A percentile compares a stretch with the other conserved stretches of the same genome.
Conservation (phyloP, 2,797 vertebrate species). For the Oceanodroma leucorhoa region DNA sequence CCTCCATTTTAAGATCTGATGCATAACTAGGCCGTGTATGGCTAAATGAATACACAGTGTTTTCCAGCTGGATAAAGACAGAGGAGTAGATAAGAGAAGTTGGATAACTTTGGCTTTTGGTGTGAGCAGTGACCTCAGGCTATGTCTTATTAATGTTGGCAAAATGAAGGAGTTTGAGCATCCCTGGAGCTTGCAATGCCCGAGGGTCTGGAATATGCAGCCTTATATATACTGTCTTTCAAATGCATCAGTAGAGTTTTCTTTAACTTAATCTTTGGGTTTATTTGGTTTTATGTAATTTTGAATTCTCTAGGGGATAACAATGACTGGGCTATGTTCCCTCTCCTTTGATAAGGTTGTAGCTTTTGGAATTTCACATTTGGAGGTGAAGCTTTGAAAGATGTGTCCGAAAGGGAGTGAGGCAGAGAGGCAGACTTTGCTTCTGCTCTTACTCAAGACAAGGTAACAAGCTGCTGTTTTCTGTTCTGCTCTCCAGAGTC, state of each 20-base stretch:
- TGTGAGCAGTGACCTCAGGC: not conserved
- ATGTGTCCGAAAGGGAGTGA: not conserved
- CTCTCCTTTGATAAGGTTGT: not conserved
- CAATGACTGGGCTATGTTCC: not conserved
- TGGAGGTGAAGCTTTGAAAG: not conserved
- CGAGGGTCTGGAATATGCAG: not conserved
- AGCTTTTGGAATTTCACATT: not conserved
- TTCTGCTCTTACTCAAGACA: not conserved
- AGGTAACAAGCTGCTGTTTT: not conserved
- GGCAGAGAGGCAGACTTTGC: not conserved
- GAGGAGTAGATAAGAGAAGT: not conserved
- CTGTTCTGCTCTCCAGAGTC: not conserved
- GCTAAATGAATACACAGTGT: not conserved
- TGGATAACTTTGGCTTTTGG: not conserved
- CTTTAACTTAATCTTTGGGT: not conserved
- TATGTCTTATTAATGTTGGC: not conserved
- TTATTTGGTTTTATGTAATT: not conserved
- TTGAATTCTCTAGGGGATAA: not conserved
- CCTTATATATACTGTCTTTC: not conserved
- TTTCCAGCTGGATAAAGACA: not conserved
- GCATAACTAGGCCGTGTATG: accelerated
- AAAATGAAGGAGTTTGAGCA: not conserved
- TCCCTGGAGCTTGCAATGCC: not conserved
- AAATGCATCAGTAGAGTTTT: not conserved
- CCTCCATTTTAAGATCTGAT: not conserved